phyloP scores from a whole-genome alignment of 1,140 invertebrate genomes.

The Ips nitidus region DNA sequence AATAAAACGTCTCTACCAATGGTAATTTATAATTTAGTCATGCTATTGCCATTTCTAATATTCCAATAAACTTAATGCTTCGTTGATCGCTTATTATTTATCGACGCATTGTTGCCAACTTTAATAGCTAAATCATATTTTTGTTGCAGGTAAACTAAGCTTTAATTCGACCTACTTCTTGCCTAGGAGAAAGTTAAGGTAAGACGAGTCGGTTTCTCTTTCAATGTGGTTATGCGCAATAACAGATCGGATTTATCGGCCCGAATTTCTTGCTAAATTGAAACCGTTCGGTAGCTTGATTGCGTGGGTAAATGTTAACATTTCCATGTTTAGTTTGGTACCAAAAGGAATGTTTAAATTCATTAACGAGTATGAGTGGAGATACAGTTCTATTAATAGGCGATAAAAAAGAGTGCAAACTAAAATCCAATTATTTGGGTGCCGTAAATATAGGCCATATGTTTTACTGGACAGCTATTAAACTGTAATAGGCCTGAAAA shows the following conservation, averaged over 20 bases:
- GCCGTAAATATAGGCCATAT: too few relatives aligned
- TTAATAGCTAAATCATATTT: not conserved
- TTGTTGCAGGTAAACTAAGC: not conserved
- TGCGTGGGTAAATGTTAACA: too few relatives aligned
- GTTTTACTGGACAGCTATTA: too few relatives aligned
- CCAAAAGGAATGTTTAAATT: too few relatives aligned
- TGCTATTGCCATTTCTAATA: not conserved
- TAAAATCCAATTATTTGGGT: too few relatives aligned
- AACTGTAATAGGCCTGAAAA: too few relatives aligned
- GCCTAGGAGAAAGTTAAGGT: not conserved
- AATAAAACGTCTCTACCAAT: slow-evolving; percentile 1
- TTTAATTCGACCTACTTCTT: slow-evolving; percentile 1
- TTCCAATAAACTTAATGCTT: not conserved
- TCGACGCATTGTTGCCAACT: not conserved
- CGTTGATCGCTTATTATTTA: not conserved
- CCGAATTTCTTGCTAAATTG: not conserved
- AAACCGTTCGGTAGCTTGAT: too few relatives aligned
- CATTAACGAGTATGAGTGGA: too few relatives aligned
- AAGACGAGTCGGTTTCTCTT: slow-evolving; percentile 4
- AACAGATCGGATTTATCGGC: not conserved
- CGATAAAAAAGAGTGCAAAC: too few relatives aligned
- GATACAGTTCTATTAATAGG: too few relatives aligned
- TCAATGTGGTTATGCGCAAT: not conserved
- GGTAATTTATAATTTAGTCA: slow-evolving; percentile 1
- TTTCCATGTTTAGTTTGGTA: too few relatives aligned